phyloP scores from a whole-genome alignment of 2,113 vertebrate species.

The Triplophysa dalaica region DNA sequence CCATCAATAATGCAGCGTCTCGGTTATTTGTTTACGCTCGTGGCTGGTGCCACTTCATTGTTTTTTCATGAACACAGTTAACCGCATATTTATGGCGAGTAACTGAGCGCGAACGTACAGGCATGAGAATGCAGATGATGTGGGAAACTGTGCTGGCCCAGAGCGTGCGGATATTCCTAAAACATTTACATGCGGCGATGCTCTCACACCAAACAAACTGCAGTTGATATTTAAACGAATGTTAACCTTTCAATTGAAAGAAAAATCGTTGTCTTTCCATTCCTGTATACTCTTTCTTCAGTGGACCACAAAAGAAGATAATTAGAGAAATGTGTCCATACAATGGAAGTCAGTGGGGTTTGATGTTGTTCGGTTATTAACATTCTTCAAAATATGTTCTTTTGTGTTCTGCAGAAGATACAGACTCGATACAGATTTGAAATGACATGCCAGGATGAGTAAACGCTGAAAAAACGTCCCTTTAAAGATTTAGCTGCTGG shows the following conservation, averaged over 20 bases:
- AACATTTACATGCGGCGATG: not conserved
- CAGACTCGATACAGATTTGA: no score
- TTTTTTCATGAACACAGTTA: conserved; percentile 71
- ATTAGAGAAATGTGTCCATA: no score
- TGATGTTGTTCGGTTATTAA: no score
- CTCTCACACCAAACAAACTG: not conserved
- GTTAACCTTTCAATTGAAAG: not conserved
- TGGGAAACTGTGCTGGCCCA: not conserved
- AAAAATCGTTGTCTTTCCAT: no score
- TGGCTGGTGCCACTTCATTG: conserved; percentile 66
- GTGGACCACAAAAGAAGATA: no score
- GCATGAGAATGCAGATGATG: conserved; percentile 40
- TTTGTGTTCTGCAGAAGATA: no score
- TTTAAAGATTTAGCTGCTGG: no score
- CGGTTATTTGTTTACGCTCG: conserved; percentile 67
- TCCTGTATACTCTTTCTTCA: no score
- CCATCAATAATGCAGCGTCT: conserved; percentile 67
- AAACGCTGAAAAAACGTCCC: no score
- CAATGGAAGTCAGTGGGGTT: no score
- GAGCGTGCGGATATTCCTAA: not conserved
- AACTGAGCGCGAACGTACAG: conserved; percentile 51
- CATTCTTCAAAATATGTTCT: no score
- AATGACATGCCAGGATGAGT: no score
- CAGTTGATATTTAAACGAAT: not conserved
- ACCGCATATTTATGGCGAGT: conserved; percentile 70